Evolutionary conservation across 2,797 vertebrate genomes (phyloP).

Genomic region (Sternotherus odoratus): DNA sequence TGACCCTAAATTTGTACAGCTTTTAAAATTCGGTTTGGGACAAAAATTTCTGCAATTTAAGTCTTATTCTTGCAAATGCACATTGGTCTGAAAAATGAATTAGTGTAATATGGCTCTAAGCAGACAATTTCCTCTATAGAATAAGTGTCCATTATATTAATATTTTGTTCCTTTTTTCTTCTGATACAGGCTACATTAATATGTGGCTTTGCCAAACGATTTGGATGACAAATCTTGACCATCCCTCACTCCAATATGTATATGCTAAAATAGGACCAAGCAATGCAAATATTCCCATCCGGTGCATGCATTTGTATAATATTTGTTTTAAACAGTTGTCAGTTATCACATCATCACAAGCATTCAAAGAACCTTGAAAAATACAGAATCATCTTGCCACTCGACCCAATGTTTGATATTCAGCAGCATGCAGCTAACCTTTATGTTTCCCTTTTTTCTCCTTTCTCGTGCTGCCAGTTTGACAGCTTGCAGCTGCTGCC

Average conservation of each 20-base stretch:
- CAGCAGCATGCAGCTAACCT: conserved; percentile 88
- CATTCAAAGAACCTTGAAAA: not conserved
- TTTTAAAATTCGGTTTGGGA: not conserved
- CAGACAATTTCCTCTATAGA: not conserved
- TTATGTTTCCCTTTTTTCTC: conserved; percentile 96
- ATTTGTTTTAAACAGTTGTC: not conserved
- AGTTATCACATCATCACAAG: not conserved
- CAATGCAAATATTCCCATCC: not conserved
- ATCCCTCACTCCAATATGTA: not conserved
- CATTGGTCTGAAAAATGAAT: not conserved
- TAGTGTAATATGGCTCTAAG: not conserved
- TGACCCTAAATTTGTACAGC: not conserved
- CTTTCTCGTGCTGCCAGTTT: conserved; percentile 91
- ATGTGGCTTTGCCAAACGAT: not conserved
- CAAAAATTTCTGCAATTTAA: conserved; percentile 4
- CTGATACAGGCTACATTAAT: not conserved
- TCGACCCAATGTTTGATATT: conserved; percentile 37
- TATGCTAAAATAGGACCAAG: not conserved
- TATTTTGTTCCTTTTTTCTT: not conserved
- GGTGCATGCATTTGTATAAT: not conserved
- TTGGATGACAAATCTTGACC: not conserved
- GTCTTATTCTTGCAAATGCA: not conserved
- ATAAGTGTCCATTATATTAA: not conserved
- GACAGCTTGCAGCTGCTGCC: conserved; percentile 88
- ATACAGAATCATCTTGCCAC: not conserved